A percentile compares a stretch with the other conserved stretches of the same genome.
Conservation (phyloP, 2,113 vertebrate genomes). For the Urocynchramus pylzowi region DNA sequence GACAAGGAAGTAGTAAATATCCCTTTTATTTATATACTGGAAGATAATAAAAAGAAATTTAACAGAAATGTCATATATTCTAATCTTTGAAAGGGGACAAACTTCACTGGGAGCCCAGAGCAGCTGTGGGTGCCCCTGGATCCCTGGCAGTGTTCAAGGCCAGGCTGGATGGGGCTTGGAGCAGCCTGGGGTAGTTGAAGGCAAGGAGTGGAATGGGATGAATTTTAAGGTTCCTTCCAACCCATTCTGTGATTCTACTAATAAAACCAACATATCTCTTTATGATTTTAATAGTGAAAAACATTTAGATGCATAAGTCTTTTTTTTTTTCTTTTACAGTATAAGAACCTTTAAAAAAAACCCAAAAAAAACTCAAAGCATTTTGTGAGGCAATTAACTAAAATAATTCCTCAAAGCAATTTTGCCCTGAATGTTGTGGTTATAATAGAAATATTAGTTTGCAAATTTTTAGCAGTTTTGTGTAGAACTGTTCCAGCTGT, state of each 20-base stretch:
- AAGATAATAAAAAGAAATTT: background rate
- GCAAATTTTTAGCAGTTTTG: background rate
- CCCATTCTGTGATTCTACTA: background rate
- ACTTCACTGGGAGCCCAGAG: background rate
- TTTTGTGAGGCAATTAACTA: background rate
- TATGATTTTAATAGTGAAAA: background rate
- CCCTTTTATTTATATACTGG: background rate
- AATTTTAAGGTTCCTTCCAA: background rate
- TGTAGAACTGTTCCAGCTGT: background rate
- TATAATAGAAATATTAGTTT: background rate
- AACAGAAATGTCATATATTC: background rate
- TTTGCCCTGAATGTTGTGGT: background rate
- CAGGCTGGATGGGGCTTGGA: background rate
- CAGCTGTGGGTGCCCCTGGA: background rate
- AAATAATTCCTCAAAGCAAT: background rate
- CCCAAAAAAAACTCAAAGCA: background rate
- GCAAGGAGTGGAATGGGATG: background rate
- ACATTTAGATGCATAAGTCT: background rate
- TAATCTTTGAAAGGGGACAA: background rate
- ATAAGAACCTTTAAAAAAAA: background rate
- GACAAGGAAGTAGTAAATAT: background rate
- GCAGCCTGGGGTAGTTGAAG: fast-evolving
- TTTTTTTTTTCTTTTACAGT: background rate
- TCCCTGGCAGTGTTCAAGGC: background rate
- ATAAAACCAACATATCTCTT: background rate